phyloP scores from a whole-genome alignment of 2,113 vertebrate genomes.

The Hippocampus abdominalis region DNA sequence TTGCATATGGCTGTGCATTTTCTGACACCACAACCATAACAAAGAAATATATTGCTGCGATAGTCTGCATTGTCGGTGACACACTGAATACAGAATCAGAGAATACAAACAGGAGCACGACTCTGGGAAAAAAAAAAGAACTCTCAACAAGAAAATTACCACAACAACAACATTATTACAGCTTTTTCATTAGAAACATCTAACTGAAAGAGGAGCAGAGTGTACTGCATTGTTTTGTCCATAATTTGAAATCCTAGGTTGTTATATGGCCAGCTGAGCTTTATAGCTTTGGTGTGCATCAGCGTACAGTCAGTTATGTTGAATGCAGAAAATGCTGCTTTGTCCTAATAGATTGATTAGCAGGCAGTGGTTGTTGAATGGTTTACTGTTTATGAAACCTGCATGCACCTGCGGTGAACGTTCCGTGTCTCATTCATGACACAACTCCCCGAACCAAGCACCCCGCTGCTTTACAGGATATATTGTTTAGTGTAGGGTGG shows the following conservation, averaged over 20 bases:
- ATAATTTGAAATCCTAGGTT: not conserved
- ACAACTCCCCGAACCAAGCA: constrained; percentile 16
- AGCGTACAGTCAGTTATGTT: constrained; percentile 4
- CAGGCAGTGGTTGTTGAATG: constrained; percentile 49
- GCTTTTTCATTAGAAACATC: not conserved
- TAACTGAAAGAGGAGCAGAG: not conserved
- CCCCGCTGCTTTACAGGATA: not conserved
- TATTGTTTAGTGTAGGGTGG: constrained; percentile 20
- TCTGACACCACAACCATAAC: not conserved
- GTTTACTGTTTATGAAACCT: constrained; percentile 52
- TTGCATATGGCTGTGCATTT: not conserved
- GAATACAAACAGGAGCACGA: not conserved
- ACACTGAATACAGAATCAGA: not conserved
- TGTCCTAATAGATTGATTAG: constrained; percentile 41
- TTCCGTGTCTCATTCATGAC: constrained; percentile 36
- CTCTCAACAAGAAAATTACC: not conserved
- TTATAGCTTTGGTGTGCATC: constrained; percentile 9
- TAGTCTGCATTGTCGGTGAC: not conserved
- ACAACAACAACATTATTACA: not conserved
- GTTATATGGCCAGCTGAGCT: not conserved
- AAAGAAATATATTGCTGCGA: not conserved
- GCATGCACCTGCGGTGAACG: constrained; percentile 34
- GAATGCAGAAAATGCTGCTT: constrained; percentile 20
- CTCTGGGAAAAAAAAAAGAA: not conserved
- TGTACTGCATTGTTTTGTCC: not conserved